Percentiles rank a stretch among this genome's conserved stretches.
Conservation (phyloP, 2,113 vertebrate genomes). For the Oreochromis aureus region DNA sequence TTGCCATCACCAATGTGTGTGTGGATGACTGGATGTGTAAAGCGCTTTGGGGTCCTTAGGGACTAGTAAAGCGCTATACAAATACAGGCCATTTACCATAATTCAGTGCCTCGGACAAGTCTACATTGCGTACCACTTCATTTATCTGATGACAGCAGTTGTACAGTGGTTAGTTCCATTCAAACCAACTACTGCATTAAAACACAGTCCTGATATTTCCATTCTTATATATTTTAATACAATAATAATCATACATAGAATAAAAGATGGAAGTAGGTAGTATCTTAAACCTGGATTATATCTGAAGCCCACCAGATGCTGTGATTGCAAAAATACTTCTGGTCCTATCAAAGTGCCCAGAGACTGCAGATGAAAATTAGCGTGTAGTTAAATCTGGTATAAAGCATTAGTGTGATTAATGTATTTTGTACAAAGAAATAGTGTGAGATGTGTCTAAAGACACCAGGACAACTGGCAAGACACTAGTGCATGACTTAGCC, state of each 20-base stretch:
- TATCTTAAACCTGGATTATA: neutral
- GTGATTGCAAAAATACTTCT: neutral
- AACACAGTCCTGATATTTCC: neutral
- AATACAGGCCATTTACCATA: no score
- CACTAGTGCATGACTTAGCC: neutral
- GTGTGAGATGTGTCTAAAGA: neutral
- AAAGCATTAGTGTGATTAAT: neutral
- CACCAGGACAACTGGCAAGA: neutral
- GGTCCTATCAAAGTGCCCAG: neutral
- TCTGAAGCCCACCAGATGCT: neutral
- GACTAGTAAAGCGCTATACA: no score
- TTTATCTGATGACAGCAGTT: neutral
- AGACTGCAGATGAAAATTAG: neutral
- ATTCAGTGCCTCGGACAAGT: neutral
- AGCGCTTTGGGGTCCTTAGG: no score
- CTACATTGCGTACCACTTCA: neutral
- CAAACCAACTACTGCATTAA: neutral
- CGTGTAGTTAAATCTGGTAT: neutral
- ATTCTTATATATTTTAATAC: neutral
- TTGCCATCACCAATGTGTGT: no score
- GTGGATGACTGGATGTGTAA: no score
- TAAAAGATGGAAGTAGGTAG: neutral
- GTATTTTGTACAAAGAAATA: neutral
- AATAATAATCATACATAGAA: neutral
- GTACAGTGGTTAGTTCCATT: neutral